Evolutionary conservation across 2,888 invertebrate species (phyloP), one percentile per base, ranked within the genome.

Genomic region (Mythimna vitellina): DNA sequence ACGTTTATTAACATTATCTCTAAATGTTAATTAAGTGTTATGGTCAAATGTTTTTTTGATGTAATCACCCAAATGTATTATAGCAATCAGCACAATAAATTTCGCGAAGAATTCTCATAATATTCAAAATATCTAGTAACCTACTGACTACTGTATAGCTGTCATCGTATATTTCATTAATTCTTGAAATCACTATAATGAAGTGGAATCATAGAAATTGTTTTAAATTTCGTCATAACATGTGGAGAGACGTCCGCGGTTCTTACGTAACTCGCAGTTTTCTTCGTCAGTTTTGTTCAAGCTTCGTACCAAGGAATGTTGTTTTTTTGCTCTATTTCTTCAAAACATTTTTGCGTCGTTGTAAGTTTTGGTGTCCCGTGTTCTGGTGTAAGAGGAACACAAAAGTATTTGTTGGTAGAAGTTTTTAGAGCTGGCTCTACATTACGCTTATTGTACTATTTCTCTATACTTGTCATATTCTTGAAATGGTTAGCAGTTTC

Each of bases 141-240:
- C 65, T 70, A 80, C 60, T 72, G 76, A 72, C 64, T 73, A 71
- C 60, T 72, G 70, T 73, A 60, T 35, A 60, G 64, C 70, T 80
- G 73, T 74, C 79, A 70, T 74, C 65, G 38, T 63, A 76, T 81
- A 82, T 80, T 65, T 73, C 67, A 84, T 82, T 78, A 80, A 86
- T 79, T 68, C 65, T 58, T 74, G 77, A 82, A 84, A 78, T 81
- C 74, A 70, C 63, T 81, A 69, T 84, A 77, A 76, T 83, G 65
- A 84, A 70, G 62, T 78, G 68, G 79, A 84, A 85, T 86, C 73
- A 82, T 77, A 85, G 66, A 86, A 85, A 87, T 86, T 84, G 84
- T 87, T 86, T 85, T 71, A 65, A 70, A 78, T 87, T 87, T 86
- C 84, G 75, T 86, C 84, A 89, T 70, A 79, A 76, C 65, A 82